Base-by-base conservation (phyloP, 64 coral and sea anemone genomes). In the Pachyseris speciosa region DNA sequence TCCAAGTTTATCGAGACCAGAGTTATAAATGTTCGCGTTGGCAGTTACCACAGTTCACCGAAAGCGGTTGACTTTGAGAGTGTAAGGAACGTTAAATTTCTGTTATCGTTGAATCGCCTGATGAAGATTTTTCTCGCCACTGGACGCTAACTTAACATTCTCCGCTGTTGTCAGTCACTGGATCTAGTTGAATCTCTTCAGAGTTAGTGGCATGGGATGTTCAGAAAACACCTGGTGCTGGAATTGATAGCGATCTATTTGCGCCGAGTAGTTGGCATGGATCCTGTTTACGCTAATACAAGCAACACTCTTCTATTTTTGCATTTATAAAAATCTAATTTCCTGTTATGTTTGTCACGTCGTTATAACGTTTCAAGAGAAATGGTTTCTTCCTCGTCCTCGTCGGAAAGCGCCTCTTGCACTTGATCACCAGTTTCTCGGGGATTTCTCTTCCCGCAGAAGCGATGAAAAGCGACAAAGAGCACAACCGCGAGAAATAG, bases 201-300 rank as follows among this genome's bases (percentile, higher is more conserved):
- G n/a, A n/a, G 65, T 1, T 53, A 10, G 27, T 53, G 7, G 5
- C 11, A 33, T 60, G 51, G 53, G 26, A 22, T 61, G 20, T 41
- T 61, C 16, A 61, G n/a, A 37, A 40, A 81, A 36, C 77, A 81
- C 77, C 77, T 61, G 77, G 51, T 61, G 77, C n/a, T 40, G 6
- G 0, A 38, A n/a, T 81, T 61, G 77, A 81, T 81, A 81, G 51
- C 53, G 5, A 81, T 81, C 51, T 81, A 3, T 80, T 59, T 80
- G 15, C 19, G 51, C 53, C 10, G 7, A 34, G 28, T 2, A 61
- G 17, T 22, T 60, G 22, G 77, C 77, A 81, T 20, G 27, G 45
- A 59, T 52, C 3, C 28, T 34, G 32, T 50, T 78, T 78, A 78
- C 57, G 75, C 28, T 55, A 78, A 78, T 78, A n/a, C n/a, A 71